A percentile compares a stretch with the other conserved stretches of the same genome.
These are phyloP conservation scores for Enteromius anoplus DNA, from an alignment of 2,797 vertebrate species.

Conservation along the genomic window DNA sequence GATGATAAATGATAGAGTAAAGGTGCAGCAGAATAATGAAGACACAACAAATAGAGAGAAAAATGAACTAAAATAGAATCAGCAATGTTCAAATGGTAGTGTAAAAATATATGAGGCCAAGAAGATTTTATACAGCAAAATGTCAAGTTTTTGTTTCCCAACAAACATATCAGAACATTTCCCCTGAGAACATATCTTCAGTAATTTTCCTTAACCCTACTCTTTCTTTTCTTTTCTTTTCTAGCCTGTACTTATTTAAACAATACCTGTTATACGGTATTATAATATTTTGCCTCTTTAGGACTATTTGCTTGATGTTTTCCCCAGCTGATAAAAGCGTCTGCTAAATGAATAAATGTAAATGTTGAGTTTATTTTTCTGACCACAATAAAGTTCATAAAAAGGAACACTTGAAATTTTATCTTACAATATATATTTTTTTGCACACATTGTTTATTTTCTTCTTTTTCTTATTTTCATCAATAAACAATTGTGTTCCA, in stretches of 20 bases:
- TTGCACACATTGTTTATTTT: no score
- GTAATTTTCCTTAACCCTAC: no score
- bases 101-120: neutral
- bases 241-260: no score
- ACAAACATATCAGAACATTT: neutral
- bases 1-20: slow-evolving; percentile 14
- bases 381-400: neutral
- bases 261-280: no score
- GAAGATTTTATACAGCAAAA: neutral
- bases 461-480: neutral
- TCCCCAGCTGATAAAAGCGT: no score
- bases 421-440: neutral
- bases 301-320: no score
- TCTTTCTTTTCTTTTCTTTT: no score
- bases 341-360: no score
- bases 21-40: slow-evolving; percentile 22
- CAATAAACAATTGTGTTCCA: neutral
- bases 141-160: neutral
- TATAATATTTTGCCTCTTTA: no score
- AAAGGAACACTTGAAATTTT: neutral
- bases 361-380: neutral
- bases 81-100: neutral
- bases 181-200: neutral
- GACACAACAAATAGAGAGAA: slow-evolving; percentile 11
- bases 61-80: neutral